Percentiles rank a stretch among this genome's conserved stretches.
Conservation (phyloP, 2,113 vertebrate genomes). For the Nansenia antarctica region DNA sequence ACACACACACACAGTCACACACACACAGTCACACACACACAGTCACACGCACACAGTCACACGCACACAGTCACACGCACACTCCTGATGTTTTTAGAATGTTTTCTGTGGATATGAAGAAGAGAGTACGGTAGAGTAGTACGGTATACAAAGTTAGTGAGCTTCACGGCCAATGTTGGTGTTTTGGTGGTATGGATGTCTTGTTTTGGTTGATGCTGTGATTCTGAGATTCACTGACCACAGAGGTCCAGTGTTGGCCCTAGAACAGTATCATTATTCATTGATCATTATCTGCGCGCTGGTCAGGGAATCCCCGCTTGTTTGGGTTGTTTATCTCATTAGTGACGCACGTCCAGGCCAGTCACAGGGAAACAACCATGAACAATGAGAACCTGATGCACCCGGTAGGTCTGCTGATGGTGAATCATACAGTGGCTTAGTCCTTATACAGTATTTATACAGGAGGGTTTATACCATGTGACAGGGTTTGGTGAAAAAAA, state of each 20-base stretch:
- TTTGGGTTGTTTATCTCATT: background rate
- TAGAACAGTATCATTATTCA: background rate
- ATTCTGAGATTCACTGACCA: background rate
- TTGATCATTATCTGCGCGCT: background rate
- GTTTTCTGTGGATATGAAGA: background rate
- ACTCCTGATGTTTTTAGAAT: background rate
- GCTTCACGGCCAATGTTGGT: background rate
- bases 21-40: too few species aligned
- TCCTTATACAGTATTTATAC: too few species aligned
- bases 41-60: too few species aligned
- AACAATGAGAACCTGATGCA: background rate
- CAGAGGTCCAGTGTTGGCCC: background rate
- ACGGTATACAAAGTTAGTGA: background rate
- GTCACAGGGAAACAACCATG: background rate
- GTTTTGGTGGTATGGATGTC: background rate
- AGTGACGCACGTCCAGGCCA: background rate
- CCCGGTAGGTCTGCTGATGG: background rate
- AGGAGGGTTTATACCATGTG: too few species aligned
- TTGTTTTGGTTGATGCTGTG: background rate
- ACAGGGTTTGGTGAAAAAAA: too few species aligned
- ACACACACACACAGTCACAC: too few species aligned
- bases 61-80: background rate
- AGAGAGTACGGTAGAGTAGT: background rate
- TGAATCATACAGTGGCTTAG: background rate
- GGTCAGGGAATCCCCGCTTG: slow-evolving; percentile 1